Percentiles rank a stretch among this genome's conserved stretches.
Conservation (phyloP, 2,888 invertebrate genomes). For the Leptinotarsa juncta region DNA sequence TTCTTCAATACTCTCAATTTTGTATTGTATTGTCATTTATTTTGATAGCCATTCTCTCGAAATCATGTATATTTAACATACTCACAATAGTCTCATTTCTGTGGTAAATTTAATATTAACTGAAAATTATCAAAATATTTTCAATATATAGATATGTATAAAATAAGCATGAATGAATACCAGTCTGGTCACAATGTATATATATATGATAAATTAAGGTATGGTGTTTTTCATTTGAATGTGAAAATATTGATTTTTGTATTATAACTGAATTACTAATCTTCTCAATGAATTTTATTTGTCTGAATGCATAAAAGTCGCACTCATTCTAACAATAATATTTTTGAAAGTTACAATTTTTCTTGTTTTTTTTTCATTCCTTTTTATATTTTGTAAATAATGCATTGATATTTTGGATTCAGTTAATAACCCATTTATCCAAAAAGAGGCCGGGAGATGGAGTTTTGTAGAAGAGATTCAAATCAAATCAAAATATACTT, state of each 20-base stretch:
- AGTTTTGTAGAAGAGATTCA: too few relatives aligned
- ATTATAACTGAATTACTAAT: slow-evolving; percentile 47
- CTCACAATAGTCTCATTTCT: slow-evolving; percentile 60
- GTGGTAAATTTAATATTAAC: slow-evolving; percentile 58
- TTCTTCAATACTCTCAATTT: slow-evolving; percentile 1
- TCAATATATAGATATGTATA: slow-evolving; percentile 63
- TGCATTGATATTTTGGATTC: too few relatives aligned
- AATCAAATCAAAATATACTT: too few relatives aligned
- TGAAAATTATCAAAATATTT: slow-evolving; percentile 64
- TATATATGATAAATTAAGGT: slow-evolving; percentile 49
- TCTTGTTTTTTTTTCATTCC: too few relatives aligned
- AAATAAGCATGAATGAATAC: slow-evolving; percentile 57
- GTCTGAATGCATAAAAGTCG: slow-evolving; percentile 49
- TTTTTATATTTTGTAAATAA: too few relatives aligned
- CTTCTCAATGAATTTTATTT: slow-evolving; percentile 51
- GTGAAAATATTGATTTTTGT: slow-evolving; percentile 58
- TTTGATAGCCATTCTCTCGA: slow-evolving; percentile 36
- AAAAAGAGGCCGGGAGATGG: too few relatives aligned
- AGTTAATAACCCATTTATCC: too few relatives aligned
- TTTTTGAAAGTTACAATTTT: too few relatives aligned
- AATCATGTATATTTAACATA: slow-evolving; percentile 45
- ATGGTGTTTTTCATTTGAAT: slow-evolving; percentile 54
- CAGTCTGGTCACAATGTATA: slow-evolving; percentile 53
- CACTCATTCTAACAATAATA: slow-evolving; percentile 20
- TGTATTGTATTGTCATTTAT: slow-evolving; percentile 32